These are phyloP conservation scores for Drosophila cyrtoloma DNA, from an alignment of 2,888 invertebrate genomes.

Conservation along the genomic window DNA sequence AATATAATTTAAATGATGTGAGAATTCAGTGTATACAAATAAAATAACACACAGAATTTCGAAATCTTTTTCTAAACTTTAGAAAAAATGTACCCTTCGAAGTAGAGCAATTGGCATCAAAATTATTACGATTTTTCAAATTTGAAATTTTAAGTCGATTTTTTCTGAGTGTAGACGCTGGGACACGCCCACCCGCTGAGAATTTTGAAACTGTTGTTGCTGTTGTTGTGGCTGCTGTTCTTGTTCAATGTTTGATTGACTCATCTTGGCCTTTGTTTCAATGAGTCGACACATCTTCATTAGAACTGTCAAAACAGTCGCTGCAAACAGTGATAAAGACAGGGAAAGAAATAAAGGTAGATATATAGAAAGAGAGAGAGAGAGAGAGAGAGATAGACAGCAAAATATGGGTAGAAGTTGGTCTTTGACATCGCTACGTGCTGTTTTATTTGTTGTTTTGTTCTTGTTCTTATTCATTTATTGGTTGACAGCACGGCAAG, in stretches of 20 bases:
- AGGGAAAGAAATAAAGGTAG: background rate
- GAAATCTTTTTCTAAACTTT: background rate
- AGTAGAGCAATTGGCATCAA: background rate
- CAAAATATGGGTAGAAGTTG: background rate
- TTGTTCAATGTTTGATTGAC: conserved; percentile 73
- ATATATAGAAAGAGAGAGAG: background rate
- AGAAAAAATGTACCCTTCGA: background rate
- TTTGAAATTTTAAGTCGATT: background rate
- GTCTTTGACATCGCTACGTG: conserved; percentile 28
- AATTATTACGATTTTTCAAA: background rate
- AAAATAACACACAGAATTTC: background rate
- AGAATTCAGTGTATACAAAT: background rate
- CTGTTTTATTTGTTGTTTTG: conserved; percentile 54
- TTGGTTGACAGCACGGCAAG: conserved; percentile 66
- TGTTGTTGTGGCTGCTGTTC: conserved; percentile 35
- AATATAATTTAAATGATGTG: background rate
- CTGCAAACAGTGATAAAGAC: conserved; percentile 20
- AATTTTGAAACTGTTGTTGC: conserved; percentile 40
- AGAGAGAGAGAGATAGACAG: background rate
- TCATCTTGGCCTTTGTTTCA: conserved; percentile 75
- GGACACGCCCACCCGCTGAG: conserved; percentile 33
- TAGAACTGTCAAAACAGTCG: conserved; percentile 68
- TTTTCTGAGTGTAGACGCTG: background rate
- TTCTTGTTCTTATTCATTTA: conserved; percentile 52
- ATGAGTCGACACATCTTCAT: conserved; percentile 76